phyloP scores from a whole-genome alignment of 2,797 vertebrate species.

The Siniperca obscura region DNA sequence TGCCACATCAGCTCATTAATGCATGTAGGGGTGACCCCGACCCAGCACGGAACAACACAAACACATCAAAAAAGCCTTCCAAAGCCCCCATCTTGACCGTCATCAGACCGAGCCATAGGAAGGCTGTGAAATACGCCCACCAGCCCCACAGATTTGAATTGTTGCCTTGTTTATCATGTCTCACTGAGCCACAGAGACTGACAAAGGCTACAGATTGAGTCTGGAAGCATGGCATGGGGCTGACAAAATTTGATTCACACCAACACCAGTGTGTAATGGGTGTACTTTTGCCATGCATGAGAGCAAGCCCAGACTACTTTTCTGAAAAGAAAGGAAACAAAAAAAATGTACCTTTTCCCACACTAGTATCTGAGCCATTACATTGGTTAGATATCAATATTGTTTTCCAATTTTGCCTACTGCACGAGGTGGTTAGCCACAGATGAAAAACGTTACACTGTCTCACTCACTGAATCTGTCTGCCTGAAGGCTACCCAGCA shows the following conservation, averaged over 20 bases:
- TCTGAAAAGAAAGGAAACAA: slow-evolving; percentile 44
- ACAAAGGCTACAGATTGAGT: slow-evolving; percentile 65
- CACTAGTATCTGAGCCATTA: slow-evolving; percentile 71
- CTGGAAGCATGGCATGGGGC: slow-evolving; percentile 49
- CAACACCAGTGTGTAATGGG: slow-evolving; percentile 48
- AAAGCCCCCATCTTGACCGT: slow-evolving; percentile 66
- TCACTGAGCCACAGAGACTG: slow-evolving; percentile 47
- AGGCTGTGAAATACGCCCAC: slow-evolving; percentile 68
- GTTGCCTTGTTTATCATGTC: slow-evolving; percentile 68
- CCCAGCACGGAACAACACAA: slow-evolving; percentile 65
- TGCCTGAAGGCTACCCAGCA: slow-evolving; percentile 82
- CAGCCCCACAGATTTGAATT: slow-evolving; percentile 61
- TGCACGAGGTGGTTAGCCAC: slow-evolving; percentile 75
- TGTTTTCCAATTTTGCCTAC: slow-evolving; percentile 81
- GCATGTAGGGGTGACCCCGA: slow-evolving; percentile 74
- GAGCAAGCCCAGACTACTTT: slow-evolving; percentile 49
- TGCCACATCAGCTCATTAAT: slow-evolving; percentile 78
- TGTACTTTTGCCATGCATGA: slow-evolving; percentile 45
- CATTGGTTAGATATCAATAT: slow-evolving; percentile 80
- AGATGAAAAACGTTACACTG: slow-evolving; percentile 81
- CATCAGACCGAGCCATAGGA: slow-evolving; percentile 62
- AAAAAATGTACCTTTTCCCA: slow-evolving; percentile 51
- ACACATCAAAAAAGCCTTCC: slow-evolving; percentile 73
- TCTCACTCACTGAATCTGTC: slow-evolving; percentile 76
- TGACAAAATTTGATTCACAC: slow-evolving; percentile 54